Conservation (phyloP, 2,797 vertebrate genomes). For the Harpagifer antarcticus region DNA sequence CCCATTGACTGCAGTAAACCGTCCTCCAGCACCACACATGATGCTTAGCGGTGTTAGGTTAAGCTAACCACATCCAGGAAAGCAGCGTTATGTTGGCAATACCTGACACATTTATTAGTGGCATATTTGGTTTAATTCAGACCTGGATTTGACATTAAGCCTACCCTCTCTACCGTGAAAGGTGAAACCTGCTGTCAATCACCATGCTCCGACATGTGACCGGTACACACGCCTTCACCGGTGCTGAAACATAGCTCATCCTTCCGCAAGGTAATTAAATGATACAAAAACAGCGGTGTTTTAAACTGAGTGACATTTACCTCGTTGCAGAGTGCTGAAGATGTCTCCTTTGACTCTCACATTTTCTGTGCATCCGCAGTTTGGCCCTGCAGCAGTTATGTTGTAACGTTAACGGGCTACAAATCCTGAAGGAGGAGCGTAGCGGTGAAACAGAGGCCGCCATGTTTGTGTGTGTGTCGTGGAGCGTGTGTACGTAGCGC, state of each 20-base stretch:
- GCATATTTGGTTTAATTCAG: not conserved
- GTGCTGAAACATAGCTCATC: conserved; percentile 42
- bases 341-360: conserved; percentile 73
- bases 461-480: conserved; percentile 70
- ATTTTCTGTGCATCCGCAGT: conserved; percentile 73
- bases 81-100: conserved; percentile 2
- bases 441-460: conserved; percentile 81
- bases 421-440: conserved; percentile 83
- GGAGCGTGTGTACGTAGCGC: conserved; percentile 35
- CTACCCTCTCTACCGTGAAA: conserved; percentile 29
- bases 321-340: conserved; percentile 71
- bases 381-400: conserved; percentile 72
- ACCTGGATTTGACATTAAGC: conserved; percentile 4
- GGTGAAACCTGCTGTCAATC: conserved; percentile 60
- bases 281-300: not conserved
- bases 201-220: conserved; percentile 65
- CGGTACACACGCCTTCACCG: conserved; percentile 52
- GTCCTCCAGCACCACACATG: not conserved
- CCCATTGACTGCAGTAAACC: not conserved
- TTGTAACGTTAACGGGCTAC: conserved; percentile 66
- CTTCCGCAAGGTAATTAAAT: not conserved
- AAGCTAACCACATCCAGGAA: not conserved
- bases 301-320: conserved; percentile 51
- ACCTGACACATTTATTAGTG: not conserved
- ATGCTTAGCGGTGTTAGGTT: not conserved